Conservation (phyloP, 2,113 vertebrate species). For the Neodon shergylaensis region DNA sequence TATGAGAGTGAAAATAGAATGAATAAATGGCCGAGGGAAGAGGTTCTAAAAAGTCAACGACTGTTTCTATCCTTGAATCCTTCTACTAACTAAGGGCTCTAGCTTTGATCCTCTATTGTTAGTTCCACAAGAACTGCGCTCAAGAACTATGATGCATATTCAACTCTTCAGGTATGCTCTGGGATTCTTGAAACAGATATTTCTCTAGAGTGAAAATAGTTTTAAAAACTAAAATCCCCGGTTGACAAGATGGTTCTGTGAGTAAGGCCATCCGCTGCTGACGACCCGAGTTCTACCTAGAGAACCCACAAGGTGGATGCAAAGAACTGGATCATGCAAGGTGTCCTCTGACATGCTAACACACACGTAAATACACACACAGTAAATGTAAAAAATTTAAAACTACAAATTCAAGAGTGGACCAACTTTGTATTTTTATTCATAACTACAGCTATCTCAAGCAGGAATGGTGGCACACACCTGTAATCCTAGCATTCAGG, state of each 20-base stretch:
- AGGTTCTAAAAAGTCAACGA: not conserved
- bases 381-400: too few species aligned
- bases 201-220: constrained; percentile 8
- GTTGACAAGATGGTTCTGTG: not conserved
- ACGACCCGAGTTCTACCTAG: not conserved
- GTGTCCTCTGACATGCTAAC: not conserved
- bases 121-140: not conserved
- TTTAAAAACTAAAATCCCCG: constrained; percentile 13
- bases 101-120: not conserved
- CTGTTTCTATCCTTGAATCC: not conserved
- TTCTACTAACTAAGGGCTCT: not conserved
- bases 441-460: not conserved
- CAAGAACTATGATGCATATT: not conserved
- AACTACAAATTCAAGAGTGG: not conserved
- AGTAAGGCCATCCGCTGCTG: not conserved
- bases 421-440: not conserved
- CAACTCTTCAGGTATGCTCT: not conserved
- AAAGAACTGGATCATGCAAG: not conserved
- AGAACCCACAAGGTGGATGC: not conserved
- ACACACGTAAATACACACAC: not conserved
- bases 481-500: not conserved
- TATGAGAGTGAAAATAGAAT: constrained; percentile 13
- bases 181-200: not conserved
- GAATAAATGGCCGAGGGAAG: not conserved
- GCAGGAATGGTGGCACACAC: not conserved